Base-by-base conservation (phyloP, 1,140 invertebrate species). In the Aplysia californica region DNA sequence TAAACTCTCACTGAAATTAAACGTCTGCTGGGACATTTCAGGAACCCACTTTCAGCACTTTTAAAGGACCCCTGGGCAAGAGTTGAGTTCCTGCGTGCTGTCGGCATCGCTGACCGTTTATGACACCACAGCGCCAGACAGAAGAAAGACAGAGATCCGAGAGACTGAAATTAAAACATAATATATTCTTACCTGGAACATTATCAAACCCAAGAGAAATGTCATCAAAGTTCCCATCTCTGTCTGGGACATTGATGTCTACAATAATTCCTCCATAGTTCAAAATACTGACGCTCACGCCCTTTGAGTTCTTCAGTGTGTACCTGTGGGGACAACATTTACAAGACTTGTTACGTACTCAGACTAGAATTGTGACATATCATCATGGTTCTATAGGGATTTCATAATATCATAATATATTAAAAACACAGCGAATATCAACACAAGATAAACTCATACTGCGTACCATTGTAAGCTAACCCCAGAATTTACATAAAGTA, bases 141-240 rank as follows among this genome's bases (percentile, higher is more conserved):
- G n/a, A n/a, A n/a, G n/a, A n/a, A n/a, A n/a, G n/a, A n/a, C n/a
- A n/a, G n/a, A n/a, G n/a, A 59, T 50, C 44, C 10, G 44, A 50
- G 10, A 50, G 44, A 50, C 44, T n/a, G 10, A 50, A 50, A 50
- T 15, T 50, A n/a, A 50, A 50, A 50, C n/a, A 50, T 50, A n/a
- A 15, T 50, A 15, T 15, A 50, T 15, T 21, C 58, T 38, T 87
- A 90, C 94, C 93, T 80, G 92, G 88, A 44, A 96, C 89, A 83
- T 93, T 90, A 87, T 96, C 94, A 86, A 94, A 96, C 21, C 39
- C 96, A 20, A 95, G 91, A 0, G 93, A 93, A 21, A 97, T 91
- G 86, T 96, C 95, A 18, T 90, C 92, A 3, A 92, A 31, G 23
- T 91, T 86, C 1, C 94, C 94, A 80, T 92, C 86, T 80, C 92